Evolutionary conservation across 2,888 invertebrate species (phyloP).

Genomic region (Escarpia spicata): DNA sequence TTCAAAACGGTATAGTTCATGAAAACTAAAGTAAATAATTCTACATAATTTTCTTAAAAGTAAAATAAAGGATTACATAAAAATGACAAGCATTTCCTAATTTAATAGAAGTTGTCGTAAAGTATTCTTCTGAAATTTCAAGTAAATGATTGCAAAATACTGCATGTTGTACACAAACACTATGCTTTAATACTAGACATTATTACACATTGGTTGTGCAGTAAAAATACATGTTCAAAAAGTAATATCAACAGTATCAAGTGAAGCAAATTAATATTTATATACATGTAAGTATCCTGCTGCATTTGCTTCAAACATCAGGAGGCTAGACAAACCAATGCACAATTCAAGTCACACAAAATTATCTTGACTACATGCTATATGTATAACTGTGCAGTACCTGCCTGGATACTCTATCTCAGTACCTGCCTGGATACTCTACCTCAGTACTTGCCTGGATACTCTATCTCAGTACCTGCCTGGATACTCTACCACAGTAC

Average conservation of each 20-base stretch:
- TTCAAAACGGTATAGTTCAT: no score
- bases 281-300: not conserved
- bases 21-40: no score
- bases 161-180: not conserved
- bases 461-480: no score
- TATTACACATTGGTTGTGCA: no score
- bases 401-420: not conserved
- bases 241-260: no score
- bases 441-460: no score
- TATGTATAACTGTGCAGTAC: not conserved
- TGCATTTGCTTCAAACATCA: not conserved
- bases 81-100: not conserved
- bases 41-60: not conserved
- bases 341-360: not conserved
- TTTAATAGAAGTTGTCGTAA: not conserved
- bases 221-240: no score
- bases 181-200: not conserved
- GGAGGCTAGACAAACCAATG: not conserved
- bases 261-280: no score
- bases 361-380: not conserved
- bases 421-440: no score
- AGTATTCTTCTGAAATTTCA: not conserved
- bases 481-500: no score
- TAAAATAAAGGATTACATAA: not conserved
- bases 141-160: not conserved